Evolutionary conservation across 92 coral and sea anemone genomes (phyloP).

Genomic region (Umimayanthus kanabou): DNA sequence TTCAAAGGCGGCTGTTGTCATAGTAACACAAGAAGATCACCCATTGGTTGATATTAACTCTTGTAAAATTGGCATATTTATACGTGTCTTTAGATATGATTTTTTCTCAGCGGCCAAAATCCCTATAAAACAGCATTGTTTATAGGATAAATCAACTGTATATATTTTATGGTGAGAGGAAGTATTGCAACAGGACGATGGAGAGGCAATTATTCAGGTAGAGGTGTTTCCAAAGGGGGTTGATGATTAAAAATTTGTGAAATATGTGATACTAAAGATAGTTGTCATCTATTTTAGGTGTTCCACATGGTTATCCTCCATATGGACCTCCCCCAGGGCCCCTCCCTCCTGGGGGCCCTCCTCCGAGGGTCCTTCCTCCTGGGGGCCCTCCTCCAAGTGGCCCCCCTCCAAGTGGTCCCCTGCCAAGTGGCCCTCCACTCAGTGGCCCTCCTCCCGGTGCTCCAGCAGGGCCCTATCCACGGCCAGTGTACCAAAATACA

Average conservation of each 20-base stretch:
- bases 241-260: too few relatives aligned
- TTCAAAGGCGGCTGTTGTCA: too few relatives aligned
- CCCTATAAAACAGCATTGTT: too few relatives aligned
- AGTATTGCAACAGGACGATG: not conserved
- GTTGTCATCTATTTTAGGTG: slow-evolving; percentile 40
- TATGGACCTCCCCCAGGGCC: slow-evolving; percentile 62
- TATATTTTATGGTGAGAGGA: too few relatives aligned
- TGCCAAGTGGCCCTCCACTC: slow-evolving; percentile 27
- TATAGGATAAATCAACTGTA: too few relatives aligned
- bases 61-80: too few relatives aligned
- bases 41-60: too few relatives aligned
- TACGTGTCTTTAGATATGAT: too few relatives aligned
- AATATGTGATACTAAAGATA: not conserved
- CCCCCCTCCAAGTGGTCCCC: slow-evolving; percentile 32
- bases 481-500: slow-evolving; percentile 43
- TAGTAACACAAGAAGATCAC: too few relatives aligned
- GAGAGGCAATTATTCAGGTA: not conserved
- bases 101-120: too few relatives aligned
- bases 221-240: not conserved
- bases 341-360: slow-evolving; percentile 51
- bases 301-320: slow-evolving; percentile 55
- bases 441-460: not conserved
- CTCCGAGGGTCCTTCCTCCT: slow-evolving; percentile 50
- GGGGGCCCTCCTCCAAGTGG: slow-evolving; percentile 33
- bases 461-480: slow-evolving; percentile 27